phyloP scores from a whole-genome alignment of 2,888 invertebrate genomes.

The Cephus pulcher region DNA sequence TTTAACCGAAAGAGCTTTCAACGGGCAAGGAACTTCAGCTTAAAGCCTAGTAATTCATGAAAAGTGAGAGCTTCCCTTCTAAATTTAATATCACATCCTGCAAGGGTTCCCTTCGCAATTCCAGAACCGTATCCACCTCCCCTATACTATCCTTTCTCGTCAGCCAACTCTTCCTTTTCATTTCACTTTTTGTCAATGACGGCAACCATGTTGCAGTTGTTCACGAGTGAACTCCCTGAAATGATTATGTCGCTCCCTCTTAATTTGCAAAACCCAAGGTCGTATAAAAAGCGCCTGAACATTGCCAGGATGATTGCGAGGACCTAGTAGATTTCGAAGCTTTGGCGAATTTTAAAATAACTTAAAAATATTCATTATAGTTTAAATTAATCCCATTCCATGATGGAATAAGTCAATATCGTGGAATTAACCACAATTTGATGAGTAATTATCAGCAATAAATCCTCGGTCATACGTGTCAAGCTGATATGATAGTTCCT shows the following conservation, averaged over 20 bases:
- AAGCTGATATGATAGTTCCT: not conserved
- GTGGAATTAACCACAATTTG: not conserved
- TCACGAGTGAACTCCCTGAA: not conserved
- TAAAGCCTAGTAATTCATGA: not conserved
- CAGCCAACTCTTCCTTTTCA: not conserved
- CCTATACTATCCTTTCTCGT: not conserved
- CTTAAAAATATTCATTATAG: not conserved
- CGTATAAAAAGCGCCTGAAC: not conserved
- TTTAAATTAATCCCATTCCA: too few relatives aligned
- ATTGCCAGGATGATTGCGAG: not conserved
- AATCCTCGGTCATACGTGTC: not conserved
- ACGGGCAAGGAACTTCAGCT: not conserved
- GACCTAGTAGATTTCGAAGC: not conserved
- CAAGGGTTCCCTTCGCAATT: not conserved
- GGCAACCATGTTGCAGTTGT: not conserved
- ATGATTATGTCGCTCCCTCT: not conserved
- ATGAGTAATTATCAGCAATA: not conserved
- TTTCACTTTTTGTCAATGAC: not conserved
- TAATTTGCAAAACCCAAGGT: not conserved
- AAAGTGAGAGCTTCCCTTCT: not conserved
- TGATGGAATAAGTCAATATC: not conserved
- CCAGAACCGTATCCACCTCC: not conserved
- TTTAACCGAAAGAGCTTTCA: not conserved
- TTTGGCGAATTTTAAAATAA: not conserved
- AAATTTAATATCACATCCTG: not conserved